These are phyloP conservation scores for Geopemphigus sp. DNA, from an alignment of 1,140 invertebrate genomes.

Conservation along the genomic window DNA sequence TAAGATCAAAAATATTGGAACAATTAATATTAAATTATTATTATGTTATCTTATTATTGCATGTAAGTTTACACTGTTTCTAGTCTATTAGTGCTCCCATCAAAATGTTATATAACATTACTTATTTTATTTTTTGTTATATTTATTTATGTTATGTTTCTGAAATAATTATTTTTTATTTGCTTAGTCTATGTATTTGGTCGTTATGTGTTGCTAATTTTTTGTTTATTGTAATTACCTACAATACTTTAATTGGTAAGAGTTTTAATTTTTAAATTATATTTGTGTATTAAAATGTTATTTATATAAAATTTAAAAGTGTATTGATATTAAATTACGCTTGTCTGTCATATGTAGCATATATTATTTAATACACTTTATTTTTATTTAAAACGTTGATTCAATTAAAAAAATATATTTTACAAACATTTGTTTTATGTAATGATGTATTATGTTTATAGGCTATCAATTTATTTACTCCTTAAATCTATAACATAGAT, in stretches of 20 bases:
- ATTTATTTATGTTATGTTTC: slow-evolving; percentile 45
- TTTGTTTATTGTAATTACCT: slow-evolving; percentile 24
- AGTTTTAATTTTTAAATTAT: slow-evolving; percentile 2
- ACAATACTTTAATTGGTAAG: slow-evolving; percentile 14
- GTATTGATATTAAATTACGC: background rate
- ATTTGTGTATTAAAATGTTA: slow-evolving; percentile 13
- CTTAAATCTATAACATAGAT: too few relatives aligned
- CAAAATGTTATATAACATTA: slow-evolving; percentile 3
- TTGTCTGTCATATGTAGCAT: background rate
- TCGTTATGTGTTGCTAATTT: background rate
- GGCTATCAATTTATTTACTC: too few relatives aligned
- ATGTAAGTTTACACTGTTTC: slow-evolving; percentile 46
- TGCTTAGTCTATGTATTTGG: background rate
- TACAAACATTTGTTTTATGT: too few relatives aligned
- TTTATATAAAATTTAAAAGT: background rate
- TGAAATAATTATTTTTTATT: slow-evolving; percentile 47
- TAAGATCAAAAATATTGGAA: slow-evolving; percentile 48
- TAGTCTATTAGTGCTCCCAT: slow-evolving; percentile 44
- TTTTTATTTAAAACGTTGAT: too few relatives aligned
- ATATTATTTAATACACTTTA: background rate
- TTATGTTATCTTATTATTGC: slow-evolving; percentile 22
- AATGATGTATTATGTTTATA: too few relatives aligned
- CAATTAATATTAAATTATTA: slow-evolving; percentile 34
- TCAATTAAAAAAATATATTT: too few relatives aligned
- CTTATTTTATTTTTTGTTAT: slow-evolving; percentile 35